Conservation (phyloP, 2,113 vertebrate species). For the Dipodomys stephensi region DNA sequence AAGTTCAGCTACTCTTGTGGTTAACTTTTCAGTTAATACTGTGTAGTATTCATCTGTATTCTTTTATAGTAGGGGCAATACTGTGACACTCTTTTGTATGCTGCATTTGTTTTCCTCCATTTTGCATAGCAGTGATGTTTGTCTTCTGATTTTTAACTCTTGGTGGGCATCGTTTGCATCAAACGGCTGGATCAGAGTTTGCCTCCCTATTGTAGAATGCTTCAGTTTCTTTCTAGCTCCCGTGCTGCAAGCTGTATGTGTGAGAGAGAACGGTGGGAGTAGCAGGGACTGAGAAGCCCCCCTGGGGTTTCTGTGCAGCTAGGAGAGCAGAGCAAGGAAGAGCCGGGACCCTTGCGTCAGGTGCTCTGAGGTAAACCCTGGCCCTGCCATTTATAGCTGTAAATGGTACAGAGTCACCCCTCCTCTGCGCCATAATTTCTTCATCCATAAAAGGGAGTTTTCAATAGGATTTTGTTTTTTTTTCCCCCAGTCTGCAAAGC, state of each 20-base stretch:
- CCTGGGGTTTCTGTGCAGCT: too few relatives aligned
- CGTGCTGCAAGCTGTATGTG: not conserved
- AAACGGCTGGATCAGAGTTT: not conserved
- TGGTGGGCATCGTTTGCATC: not conserved
- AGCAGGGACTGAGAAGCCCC: not conserved
- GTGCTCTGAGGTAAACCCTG: not conserved
- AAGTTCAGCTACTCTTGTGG: not conserved
- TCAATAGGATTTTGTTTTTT: constrained; percentile 32
- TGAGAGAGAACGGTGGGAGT: not conserved
- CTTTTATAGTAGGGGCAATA: not conserved
- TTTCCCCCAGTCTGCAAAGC: constrained; percentile 38
- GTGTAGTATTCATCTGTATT: not conserved
- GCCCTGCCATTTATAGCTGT: not conserved
- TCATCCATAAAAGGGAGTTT: constrained; percentile 62
- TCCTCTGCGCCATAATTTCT: not conserved
- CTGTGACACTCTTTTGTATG: not conserved
- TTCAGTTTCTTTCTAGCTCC: not conserved
- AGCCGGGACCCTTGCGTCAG: not conserved
- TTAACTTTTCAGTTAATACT: constrained; percentile 34
- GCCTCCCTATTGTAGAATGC: not conserved
- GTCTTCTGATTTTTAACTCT: not conserved
- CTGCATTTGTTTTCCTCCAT: constrained; percentile 10
- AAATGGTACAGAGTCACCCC: not conserved
- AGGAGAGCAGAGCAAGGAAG: not conserved
- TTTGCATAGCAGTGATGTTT: not conserved